phyloP scores from a whole-genome alignment of 2,113 vertebrate species.

The Maccullochella peelii region DNA sequence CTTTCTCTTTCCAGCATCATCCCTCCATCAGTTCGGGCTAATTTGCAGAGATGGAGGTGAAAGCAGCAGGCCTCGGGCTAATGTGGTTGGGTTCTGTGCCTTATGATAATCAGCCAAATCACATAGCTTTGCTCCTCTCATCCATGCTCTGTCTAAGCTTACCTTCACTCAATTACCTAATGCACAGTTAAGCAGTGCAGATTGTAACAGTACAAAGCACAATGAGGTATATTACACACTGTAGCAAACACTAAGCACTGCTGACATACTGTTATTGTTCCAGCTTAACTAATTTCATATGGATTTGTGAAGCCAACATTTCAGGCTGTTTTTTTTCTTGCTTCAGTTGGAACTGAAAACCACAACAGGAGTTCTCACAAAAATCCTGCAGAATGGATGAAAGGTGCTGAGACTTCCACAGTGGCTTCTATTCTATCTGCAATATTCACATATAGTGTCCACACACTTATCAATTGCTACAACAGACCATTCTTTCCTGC shows the following conservation, averaged over 20 bases:
- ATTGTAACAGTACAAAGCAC: constrained; percentile 16
- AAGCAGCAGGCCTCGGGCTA: constrained; percentile 47
- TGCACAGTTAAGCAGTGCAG: constrained; percentile 15
- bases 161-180: constrained; percentile 44
- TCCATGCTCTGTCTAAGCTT: constrained; percentile 29
- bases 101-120: constrained; percentile 52
- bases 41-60: constrained; percentile 66
- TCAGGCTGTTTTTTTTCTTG: constrained; percentile 10
- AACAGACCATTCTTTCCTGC: constrained; percentile 47
- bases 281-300: constrained; percentile 48
- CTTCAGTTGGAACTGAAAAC: constrained; percentile 15
- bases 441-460: constrained; percentile 21
- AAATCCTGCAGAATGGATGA: constrained; percentile 11
- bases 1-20: constrained; percentile 52
- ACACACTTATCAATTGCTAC: constrained; percentile 43
- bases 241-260: constrained; percentile 28
- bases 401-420: constrained; percentile 2
- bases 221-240: constrained; percentile 42
- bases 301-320: constrained; percentile 30
- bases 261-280: constrained; percentile 53
- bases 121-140: constrained; percentile 46
- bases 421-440: neutral
- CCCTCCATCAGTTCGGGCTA: constrained; percentile 62
- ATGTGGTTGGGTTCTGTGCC: constrained; percentile 25
- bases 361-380: neutral